Percentiles rank a stretch among this genome's conserved stretches.
Conservation (phyloP, 2,113 vertebrate species). For the Chunga burmeisteri region DNA sequence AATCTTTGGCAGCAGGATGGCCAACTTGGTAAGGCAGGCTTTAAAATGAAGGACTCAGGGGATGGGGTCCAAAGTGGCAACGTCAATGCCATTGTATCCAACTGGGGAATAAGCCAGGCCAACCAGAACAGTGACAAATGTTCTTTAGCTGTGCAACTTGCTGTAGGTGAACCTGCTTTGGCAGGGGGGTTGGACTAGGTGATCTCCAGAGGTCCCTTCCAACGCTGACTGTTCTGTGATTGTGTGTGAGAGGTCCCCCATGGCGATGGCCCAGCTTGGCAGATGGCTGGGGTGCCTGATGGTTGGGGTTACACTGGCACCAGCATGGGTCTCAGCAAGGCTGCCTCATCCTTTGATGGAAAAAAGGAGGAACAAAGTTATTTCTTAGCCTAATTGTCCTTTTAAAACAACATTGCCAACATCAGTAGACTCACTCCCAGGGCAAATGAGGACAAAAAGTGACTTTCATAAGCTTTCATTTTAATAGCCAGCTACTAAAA, state of each 20-base stretch:
- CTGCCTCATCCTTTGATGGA: neutral
- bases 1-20: too few species aligned
- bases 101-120: too few species aligned
- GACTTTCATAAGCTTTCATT: neutral
- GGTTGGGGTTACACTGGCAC: fast-evolving
- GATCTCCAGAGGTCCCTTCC: too few species aligned
- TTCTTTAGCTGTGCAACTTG: too few species aligned
- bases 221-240: too few species aligned
- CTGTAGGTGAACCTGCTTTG: too few species aligned
- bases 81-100: too few species aligned
- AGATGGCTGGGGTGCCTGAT: fast-evolving
- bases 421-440: neutral
- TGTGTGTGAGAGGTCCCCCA: neutral
- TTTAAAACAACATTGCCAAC: neutral
- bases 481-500: neutral
- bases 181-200: too few species aligned
- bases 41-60: too few species aligned
- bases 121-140: too few species aligned
- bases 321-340: neutral
- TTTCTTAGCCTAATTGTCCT: neutral
- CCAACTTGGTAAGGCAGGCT: too few species aligned
- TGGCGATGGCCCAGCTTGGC: neutral
- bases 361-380: neutral
- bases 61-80: too few species aligned
- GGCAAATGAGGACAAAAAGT: neutral